phyloP scores from a whole-genome alignment of 1,140 invertebrate genomes.

The Mya arenaria region DNA sequence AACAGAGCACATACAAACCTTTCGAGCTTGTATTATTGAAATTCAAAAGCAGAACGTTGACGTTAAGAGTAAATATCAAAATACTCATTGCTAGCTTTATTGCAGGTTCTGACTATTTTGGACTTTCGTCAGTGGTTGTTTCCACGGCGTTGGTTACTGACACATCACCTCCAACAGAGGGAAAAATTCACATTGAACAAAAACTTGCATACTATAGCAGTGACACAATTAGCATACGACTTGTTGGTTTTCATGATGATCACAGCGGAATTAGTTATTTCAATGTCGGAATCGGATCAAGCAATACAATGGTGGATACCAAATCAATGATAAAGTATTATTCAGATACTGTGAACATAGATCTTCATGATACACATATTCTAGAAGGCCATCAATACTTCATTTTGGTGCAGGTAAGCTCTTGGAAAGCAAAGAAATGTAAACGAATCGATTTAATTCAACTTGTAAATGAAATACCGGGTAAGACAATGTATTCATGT shows the following conservation, averaged over 20 bases:
- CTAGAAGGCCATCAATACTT: neutral
- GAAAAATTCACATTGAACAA: constrained; percentile 28
- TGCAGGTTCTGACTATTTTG: constrained; percentile 52
- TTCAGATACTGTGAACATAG: neutral
- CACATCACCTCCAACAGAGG: constrained; percentile 39
- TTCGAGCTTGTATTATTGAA: too few relatives aligned
- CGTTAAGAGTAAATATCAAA: neutral
- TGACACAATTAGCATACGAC: neutral
- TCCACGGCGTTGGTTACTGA: constrained; percentile 38
- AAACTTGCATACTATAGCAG: neutral
- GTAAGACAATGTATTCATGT: neutral
- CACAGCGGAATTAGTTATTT: constrained; percentile 15
- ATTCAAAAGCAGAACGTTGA: too few relatives aligned
- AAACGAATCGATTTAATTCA: neutral
- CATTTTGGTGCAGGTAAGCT: constrained; percentile 6
- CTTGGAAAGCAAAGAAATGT: neutral
- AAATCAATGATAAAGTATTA: neutral
- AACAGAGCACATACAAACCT: too few relatives aligned
- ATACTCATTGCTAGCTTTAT: neutral
- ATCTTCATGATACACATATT: neutral
- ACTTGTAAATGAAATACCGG: neutral
- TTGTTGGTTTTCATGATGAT: neutral
- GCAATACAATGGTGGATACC: neutral
- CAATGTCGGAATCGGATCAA: neutral
- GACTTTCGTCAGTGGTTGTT: neutral